Evolutionary conservation across 2,888 invertebrate genomes (phyloP), one percentile per base, ranked within the genome.

Genomic region (Lasioglossum lativentre): DNA sequence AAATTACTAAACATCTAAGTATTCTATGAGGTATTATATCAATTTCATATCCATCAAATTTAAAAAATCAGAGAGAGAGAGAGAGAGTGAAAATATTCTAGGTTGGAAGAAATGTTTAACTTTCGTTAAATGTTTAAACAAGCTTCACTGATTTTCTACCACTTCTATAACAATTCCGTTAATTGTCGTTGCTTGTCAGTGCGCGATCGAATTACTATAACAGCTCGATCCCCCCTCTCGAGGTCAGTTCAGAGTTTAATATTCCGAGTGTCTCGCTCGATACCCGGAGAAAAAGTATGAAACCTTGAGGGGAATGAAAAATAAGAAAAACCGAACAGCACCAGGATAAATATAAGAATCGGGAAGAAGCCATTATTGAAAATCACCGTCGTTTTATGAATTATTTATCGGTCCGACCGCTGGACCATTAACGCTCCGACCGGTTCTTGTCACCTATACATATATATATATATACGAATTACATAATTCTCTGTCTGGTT

Each of bases 301-400:
- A n/a, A 47, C 47, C 34, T 34, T 2, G 1, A 34, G 34, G 45
- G 16, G 71, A 81, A 81, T 81, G 40, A 81, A 81, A 77, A 81
- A 63, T 77, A 77, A 47, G 71, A 47, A 77, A 77, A 77, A 73
- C 45, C n/a, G n/a, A 38, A 73, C 1, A 30, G 10, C 23, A 75
- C 75, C 40, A 23, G n/a, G 34, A 40, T n/a, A n/a, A n/a, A n/a
- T 75, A 75, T 45, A 81, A 63, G 59, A 77, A 77, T 77, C 47
- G 34, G 77, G 52, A 52, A 77, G 38, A 38, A 56, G 34, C 47
- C 52, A 12, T 52, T 74, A 19, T 38, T 34, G 38, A 56, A 74
- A 74, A 56, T n/a, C 4, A 38, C 38, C n/a, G 14, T 16, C 12
- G 30, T 56, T 56, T n/a, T 34, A 47, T 73, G 52, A 73, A 73